phyloP scores from a whole-genome alignment of 2,113 vertebrate genomes.

The Macrotis lagotis region DNA sequence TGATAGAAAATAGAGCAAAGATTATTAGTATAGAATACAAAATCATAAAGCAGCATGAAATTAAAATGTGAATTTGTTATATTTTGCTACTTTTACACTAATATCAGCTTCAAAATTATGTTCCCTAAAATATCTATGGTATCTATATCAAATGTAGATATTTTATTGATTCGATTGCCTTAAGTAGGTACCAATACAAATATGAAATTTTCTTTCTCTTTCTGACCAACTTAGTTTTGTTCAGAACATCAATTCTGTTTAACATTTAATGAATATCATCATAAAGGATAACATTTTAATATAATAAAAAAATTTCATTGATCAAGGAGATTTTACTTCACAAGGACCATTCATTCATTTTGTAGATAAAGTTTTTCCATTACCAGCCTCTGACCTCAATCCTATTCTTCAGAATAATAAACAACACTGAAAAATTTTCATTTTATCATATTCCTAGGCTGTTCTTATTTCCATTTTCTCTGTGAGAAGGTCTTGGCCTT shows the following conservation, averaged over 20 bases:
- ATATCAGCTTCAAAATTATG: slow-evolving; percentile 28
- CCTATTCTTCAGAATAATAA: slow-evolving; percentile 2
- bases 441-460: background rate
- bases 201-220: slow-evolving; percentile 37
- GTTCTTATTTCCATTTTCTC: slow-evolving; percentile 34
- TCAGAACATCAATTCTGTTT: slow-evolving; percentile 12
- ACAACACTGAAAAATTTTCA: slow-evolving; percentile 12
- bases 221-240: slow-evolving; percentile 1
- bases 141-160: background rate
- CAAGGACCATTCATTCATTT: slow-evolving; percentile 35
- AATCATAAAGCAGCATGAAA: slow-evolving; percentile 24
- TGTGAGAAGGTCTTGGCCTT: slow-evolving; percentile 10
- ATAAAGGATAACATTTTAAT: background rate
- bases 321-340: slow-evolving; percentile 28
- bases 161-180: slow-evolving; percentile 38
- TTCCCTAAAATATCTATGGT: background rate
- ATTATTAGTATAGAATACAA: slow-evolving; percentile 12
- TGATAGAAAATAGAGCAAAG: slow-evolving; percentile 32
- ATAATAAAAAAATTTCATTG: slow-evolving; percentile 1
- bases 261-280: slow-evolving; percentile 3
- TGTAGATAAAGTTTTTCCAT: background rate
- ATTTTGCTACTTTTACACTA: slow-evolving; percentile 28
- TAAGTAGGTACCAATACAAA: background rate
- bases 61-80: slow-evolving; percentile 9
- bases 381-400: background rate